Conservation (phyloP, 2,888 invertebrate species). For the Agrochola circellaris region DNA sequence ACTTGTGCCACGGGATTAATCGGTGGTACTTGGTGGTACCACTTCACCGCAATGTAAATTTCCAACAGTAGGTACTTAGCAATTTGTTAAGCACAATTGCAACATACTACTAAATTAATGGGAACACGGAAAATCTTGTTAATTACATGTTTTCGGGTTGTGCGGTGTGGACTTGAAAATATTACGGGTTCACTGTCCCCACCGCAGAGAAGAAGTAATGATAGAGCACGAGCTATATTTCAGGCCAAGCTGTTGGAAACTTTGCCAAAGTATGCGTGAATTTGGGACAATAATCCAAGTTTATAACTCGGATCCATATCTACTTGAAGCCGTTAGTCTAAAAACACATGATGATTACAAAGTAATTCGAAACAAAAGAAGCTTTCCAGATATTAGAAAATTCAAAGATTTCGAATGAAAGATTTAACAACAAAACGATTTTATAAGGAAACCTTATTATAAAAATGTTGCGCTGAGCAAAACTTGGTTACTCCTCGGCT, state of each 20-base stretch:
- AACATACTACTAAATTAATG: slow-evolving; percentile 65
- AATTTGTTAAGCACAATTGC: slow-evolving; percentile 67
- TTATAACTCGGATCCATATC: slow-evolving; percentile 19
- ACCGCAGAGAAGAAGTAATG: slow-evolving; percentile 42
- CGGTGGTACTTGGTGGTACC: slow-evolving; percentile 52
- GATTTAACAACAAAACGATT: slow-evolving; percentile 22
- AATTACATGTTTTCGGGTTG: slow-evolving; percentile 60
- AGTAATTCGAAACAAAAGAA: neutral
- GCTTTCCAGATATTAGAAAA: neutral
- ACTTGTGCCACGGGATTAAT: slow-evolving; percentile 68
- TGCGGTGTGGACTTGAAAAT: slow-evolving; percentile 57
- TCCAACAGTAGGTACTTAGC: slow-evolving; percentile 57
- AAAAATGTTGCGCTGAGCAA: slow-evolving; percentile 29
- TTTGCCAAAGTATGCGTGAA: slow-evolving; percentile 44
- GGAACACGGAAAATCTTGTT: slow-evolving; percentile 64
- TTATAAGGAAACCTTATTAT: slow-evolving; percentile 30
- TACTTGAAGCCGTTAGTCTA: slow-evolving; percentile 3
- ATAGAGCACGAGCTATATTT: slow-evolving; percentile 35
- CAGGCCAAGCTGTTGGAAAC: slow-evolving; percentile 39
- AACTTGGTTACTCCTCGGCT: slow-evolving; percentile 33
- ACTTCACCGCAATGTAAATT: slow-evolving; percentile 71
- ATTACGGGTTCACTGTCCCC: slow-evolving; percentile 40
- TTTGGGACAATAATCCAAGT: slow-evolving; percentile 33
- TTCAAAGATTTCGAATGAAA: neutral
- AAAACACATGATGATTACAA: slow-evolving; percentile 16